A percentile compares a stretch with the other conserved stretches of the same genome.
Conservation (phyloP, 2,113 vertebrate species). For the Platysternon megacephalum region DNA sequence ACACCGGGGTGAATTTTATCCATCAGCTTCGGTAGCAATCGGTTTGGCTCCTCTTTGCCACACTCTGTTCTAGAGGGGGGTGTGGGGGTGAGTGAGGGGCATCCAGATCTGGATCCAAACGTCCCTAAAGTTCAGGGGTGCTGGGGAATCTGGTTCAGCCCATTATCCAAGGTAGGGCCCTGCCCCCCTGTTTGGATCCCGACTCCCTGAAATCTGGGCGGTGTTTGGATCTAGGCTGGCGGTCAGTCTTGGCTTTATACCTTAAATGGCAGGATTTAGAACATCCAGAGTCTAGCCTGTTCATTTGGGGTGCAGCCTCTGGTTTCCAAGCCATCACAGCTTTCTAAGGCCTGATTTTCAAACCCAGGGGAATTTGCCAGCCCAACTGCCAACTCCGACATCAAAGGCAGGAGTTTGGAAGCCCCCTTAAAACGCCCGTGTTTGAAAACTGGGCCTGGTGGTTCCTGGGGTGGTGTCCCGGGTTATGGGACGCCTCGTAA, state of each 20-base stretch:
- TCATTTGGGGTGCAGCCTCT: neutral
- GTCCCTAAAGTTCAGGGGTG: neutral
- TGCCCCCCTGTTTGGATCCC: too few species aligned
- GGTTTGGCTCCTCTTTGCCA: neutral
- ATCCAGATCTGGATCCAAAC: neutral
- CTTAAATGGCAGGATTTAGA: too few species aligned
- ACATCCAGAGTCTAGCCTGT: neutral
- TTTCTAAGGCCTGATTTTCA: neutral
- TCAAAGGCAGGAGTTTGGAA: neutral
- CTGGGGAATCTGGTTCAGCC: neutral
- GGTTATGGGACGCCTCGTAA: neutral
- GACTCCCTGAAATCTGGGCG: neutral
- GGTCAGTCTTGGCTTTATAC: neutral
- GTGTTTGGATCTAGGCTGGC: neutral
- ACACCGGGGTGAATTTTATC: neutral
- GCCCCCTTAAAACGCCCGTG: too few species aligned
- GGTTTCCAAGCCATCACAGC: neutral
- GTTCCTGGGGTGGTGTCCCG: neutral
- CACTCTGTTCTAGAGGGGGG: neutral
- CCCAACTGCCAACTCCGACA: too few species aligned
- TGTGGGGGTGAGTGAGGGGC: neutral
- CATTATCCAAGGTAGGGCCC: neutral
- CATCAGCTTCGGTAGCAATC: neutral
- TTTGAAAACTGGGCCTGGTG: too few species aligned
- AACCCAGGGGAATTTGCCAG: neutral